Percentiles rank a stretch among this genome's conserved stretches.
phyloP scores from a whole-genome alignment of 1,140 invertebrate species.

The Phymorhynchus buccinoides region DNA sequence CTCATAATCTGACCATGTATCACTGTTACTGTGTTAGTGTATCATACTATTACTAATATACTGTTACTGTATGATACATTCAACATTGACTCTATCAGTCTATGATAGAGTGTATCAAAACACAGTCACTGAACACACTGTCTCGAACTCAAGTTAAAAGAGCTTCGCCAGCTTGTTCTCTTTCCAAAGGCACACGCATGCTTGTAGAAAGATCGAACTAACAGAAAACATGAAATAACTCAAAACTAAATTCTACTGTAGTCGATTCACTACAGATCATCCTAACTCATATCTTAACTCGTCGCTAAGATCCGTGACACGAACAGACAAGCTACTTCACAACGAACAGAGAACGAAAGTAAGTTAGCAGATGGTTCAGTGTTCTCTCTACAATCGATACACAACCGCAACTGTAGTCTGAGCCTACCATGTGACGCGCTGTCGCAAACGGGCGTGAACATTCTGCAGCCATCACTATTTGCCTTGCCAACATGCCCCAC shows the following conservation, averaged over 20 bases:
- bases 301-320: neutral
- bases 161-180: too few species aligned
- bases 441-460: slow-evolving; percentile 30
- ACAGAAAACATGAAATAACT: neutral
- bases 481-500: slow-evolving; percentile 62
- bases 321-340: neutral
- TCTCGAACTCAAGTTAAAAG: too few species aligned
- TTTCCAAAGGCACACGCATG: too few species aligned
- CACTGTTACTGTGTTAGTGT: too few species aligned
- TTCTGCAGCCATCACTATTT: slow-evolving; percentile 58
- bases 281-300: neutral
- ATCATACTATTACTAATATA: too few species aligned
- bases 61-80: too few species aligned
- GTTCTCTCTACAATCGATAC: neutral
- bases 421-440: neutral
- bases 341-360: neutral
- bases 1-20: too few species aligned
- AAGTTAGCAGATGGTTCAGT: neutral
- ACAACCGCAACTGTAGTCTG: neutral
- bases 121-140: too few species aligned
- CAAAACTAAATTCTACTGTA: neutral
- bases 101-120: too few species aligned
- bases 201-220: too few species aligned
- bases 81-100: too few species aligned
- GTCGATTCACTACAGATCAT: too few species aligned